phyloP scores from a whole-genome alignment of 2,113 vertebrate species.

The Abramis brama region DNA sequence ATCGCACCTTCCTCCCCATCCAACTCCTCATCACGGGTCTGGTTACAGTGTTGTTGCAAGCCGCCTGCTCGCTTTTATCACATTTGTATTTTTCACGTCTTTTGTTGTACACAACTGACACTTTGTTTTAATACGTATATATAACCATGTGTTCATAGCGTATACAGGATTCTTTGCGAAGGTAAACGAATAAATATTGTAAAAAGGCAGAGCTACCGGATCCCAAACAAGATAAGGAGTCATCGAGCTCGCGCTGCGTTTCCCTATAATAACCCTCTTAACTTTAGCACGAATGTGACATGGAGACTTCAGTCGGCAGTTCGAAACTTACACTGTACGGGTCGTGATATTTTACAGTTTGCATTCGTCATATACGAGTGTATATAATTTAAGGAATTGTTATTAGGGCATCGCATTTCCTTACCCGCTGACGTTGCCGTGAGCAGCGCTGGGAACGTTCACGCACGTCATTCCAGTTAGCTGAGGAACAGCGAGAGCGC shows the following conservation, averaged over 20 bases:
- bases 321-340: neutral
- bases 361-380: neutral
- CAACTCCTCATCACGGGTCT: constrained; percentile 2
- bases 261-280: neutral
- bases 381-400: neutral
- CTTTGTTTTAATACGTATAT: no score
- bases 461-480: constrained; percentile 43
- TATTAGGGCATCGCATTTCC: neutral
- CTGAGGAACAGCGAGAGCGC: constrained; percentile 13
- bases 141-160: neutral
- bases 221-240: constrained; percentile 38
- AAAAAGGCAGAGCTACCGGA: neutral
- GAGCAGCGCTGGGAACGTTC: constrained; percentile 43
- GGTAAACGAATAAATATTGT: neutral
- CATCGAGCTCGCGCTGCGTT: constrained; percentile 31
- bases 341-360: neutral
- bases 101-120: neutral
- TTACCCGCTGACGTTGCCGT: constrained; percentile 52
- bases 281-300: neutral
- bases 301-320: neutral
- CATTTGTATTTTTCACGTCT: neutral
- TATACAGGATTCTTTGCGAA: neutral
- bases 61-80: neutral
- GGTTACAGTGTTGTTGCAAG: constrained; percentile 14
- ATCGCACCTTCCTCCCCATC: constrained; percentile 11